phyloP scores from a whole-genome alignment of 2,888 invertebrate genomes.

The Ormia ochracea region DNA sequence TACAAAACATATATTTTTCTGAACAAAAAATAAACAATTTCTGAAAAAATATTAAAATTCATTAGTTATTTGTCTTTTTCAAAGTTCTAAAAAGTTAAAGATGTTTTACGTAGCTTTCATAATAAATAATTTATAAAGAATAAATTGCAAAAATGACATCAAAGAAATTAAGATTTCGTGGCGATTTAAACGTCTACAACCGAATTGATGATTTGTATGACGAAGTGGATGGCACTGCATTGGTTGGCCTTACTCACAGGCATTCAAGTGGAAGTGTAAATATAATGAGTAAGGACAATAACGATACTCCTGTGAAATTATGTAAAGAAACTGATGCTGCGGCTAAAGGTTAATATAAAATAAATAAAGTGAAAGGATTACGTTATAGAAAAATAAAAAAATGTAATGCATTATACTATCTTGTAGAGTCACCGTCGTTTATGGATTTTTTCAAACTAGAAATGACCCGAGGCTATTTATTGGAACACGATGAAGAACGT shows the following conservation, averaged over 20 bases:
- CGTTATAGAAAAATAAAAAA: background rate
- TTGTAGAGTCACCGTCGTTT: slow-evolving; percentile 69
- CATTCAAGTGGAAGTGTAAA: slow-evolving; percentile 51
- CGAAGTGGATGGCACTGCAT: slow-evolving; percentile 56
- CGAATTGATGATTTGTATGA: slow-evolving; percentile 70
- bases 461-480: slow-evolving; percentile 92
- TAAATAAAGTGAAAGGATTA: slow-evolving; percentile 26
- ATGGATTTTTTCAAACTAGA: slow-evolving; percentile 89
- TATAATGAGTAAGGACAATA: slow-evolving; percentile 46
- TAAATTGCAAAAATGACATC: slow-evolving; percentile 50
- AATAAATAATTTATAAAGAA: background rate
- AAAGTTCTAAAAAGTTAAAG: background rate
- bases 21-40: slow-evolving; percentile 44
- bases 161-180: slow-evolving; percentile 78
- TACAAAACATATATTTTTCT: slow-evolving; percentile 13
- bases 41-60: too few species aligned
- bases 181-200: slow-evolving; percentile 74
- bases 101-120: background rate
- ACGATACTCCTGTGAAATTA: slow-evolving; percentile 33
- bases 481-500: slow-evolving; percentile 96
- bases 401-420: slow-evolving; percentile 44
- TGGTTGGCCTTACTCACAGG: slow-evolving; percentile 39
- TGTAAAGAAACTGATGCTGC: slow-evolving; percentile 38
- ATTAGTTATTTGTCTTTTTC: too few species aligned
- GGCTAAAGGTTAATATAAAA: slow-evolving; percentile 56